Conservation (phyloP, 2,888 invertebrate species). For the Eupithecia subumbrata region DNA sequence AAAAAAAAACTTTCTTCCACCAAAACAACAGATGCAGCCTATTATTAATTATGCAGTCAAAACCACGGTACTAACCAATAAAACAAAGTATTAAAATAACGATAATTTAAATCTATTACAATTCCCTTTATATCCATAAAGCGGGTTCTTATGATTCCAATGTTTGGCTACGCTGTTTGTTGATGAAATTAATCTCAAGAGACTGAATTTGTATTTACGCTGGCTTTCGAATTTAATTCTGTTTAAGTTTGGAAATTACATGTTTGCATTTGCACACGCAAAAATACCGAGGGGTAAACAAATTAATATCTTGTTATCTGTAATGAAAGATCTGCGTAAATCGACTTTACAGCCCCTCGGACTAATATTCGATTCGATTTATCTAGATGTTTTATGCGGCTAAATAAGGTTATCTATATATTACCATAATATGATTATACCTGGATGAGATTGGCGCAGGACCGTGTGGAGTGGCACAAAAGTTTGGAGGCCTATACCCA, state of each 20-base stretch:
- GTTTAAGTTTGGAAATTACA: constrained; percentile 5
- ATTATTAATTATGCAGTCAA: not conserved
- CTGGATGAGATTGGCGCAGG: no score
- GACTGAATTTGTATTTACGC: constrained; percentile 19
- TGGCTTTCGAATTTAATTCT: constrained; percentile 12
- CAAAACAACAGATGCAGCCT: no score
- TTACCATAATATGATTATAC: no score
- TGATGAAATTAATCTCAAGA: constrained; percentile 34
- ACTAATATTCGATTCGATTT: not conserved
- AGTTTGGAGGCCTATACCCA: no score
- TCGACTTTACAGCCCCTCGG: not conserved
- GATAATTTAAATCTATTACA: constrained; percentile 11
- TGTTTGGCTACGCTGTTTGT: constrained; percentile 32
- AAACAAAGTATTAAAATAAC: not conserved
- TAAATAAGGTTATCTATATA: no score
- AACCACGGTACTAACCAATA: not conserved
- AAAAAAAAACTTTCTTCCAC: no score
- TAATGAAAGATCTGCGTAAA: not conserved
- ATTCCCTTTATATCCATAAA: constrained; percentile 24
- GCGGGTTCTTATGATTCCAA: constrained; percentile 30
- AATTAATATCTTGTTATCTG: not conserved
- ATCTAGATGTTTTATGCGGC: no score
- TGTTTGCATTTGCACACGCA: not conserved
- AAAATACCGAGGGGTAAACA: not conserved
- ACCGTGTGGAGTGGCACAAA: no score